These are phyloP conservation scores for Tanytarsus gracilentus DNA, from an alignment of 2,888 invertebrate species.

Conservation along the genomic window DNA sequence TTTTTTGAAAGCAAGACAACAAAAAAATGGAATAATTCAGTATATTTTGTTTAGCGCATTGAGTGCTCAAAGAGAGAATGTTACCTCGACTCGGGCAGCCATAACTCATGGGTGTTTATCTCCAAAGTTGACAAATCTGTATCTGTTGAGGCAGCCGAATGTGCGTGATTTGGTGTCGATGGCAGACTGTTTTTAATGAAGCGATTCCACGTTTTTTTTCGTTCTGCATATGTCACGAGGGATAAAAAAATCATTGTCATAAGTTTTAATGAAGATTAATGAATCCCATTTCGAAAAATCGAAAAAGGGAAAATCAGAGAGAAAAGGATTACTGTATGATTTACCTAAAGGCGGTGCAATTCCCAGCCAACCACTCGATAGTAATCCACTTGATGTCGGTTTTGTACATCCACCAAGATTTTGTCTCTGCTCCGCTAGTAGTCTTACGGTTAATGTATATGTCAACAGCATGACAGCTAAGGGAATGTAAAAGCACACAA, in stretches of 20 bases:
- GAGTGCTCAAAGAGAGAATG: neutral
- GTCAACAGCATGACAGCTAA: slow-evolving; percentile 89
- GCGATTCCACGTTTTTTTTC: slow-evolving; percentile 70
- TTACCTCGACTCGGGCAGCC: slow-evolving; percentile 62
- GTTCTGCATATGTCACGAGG: slow-evolving; percentile 46
- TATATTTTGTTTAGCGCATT: too few relatives aligned
- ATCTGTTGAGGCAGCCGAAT: slow-evolving; percentile 70
- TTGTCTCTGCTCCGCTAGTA: slow-evolving; percentile 74
- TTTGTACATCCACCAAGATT: slow-evolving; percentile 48
- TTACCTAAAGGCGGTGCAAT: slow-evolving; percentile 48
- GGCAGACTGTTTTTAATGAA: slow-evolving; percentile 48
- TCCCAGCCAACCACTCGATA: slow-evolving; percentile 61
- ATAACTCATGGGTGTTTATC: slow-evolving; percentile 60
- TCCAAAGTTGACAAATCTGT: slow-evolving; percentile 76
- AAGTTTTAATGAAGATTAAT: slow-evolving; percentile 5
- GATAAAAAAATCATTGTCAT: neutral
- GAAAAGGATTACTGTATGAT: slow-evolving; percentile 5
- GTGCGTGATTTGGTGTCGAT: slow-evolving; percentile 55
- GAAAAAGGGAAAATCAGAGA: neutral
- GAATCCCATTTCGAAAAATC: neutral
- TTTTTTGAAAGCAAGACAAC: too few relatives aligned
- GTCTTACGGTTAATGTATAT: slow-evolving; percentile 83
- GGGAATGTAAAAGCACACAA: slow-evolving; percentile 93
- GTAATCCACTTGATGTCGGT: neutral
- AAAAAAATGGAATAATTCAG: too few relatives aligned